Percentiles rank a stretch among this genome's conserved stretches.
Conservation (phyloP, 2,888 invertebrate genomes). For the Chalcis sispes region DNA sequence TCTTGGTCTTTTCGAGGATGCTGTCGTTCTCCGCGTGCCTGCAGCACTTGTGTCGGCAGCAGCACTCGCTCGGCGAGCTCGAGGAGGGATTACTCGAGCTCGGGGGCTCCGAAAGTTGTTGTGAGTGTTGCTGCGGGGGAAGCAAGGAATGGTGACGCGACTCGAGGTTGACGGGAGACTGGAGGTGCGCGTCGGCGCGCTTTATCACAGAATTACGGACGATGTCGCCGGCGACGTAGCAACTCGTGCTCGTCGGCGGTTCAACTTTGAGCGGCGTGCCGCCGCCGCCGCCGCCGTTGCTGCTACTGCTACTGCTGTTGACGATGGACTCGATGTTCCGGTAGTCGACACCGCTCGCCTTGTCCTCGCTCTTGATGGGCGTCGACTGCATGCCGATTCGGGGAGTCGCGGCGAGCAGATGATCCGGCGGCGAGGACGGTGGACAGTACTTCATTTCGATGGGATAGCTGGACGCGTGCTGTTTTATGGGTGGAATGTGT, state of each 20-base stretch:
- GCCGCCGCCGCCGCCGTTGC: conserved; percentile 63
- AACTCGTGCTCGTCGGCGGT: conserved; percentile 33
- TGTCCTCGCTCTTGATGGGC: conserved; percentile 69
- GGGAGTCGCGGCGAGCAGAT: conserved; percentile 62
- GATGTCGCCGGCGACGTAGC: conserved; percentile 61
- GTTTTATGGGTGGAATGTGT: conserved; percentile 24
- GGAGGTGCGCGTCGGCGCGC: conserved; percentile 65
- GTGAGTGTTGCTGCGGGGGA: conserved; percentile 50
- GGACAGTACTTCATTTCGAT: conserved; percentile 55
- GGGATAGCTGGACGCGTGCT: conserved; percentile 34
- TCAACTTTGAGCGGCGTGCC: conserved; percentile 69
- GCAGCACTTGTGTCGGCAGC: conserved; percentile 73
- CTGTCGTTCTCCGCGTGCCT: conserved; percentile 70
- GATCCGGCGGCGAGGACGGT: conserved; percentile 64
- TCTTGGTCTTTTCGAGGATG: conserved; percentile 72
- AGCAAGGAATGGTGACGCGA: neutral
- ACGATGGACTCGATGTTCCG: conserved; percentile 74
- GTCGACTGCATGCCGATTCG: conserved; percentile 72
- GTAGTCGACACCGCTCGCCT: conserved; percentile 70
- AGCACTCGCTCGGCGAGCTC: conserved; percentile 58
- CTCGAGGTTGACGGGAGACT: neutral
- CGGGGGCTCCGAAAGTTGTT: neutral
- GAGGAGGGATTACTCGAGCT: conserved; percentile 51
- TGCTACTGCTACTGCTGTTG: conserved; percentile 62
- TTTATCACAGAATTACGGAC: conserved; percentile 73